These are phyloP conservation scores for Petaurus breviceps DNA, from an alignment of 2,113 vertebrate species.

Conservation along the genomic window DNA sequence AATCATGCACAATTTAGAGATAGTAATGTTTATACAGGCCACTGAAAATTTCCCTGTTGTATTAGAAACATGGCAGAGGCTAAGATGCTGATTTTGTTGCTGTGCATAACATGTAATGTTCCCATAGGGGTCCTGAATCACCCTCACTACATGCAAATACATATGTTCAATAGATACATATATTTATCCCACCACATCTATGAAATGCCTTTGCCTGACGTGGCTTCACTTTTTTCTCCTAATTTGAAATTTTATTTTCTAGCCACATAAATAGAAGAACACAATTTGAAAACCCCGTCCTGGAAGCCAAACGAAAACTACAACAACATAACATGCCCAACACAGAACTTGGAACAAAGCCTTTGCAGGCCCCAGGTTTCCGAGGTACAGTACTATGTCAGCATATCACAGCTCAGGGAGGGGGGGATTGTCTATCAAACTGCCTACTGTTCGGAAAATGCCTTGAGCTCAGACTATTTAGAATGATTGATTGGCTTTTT, in stretches of 20 bases:
- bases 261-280: slow-evolving; percentile 99
- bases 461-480: slow-evolving; percentile 42
- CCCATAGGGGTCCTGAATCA: background rate
- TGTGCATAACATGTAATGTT: background rate
- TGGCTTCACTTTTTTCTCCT: slow-evolving; percentile 65
- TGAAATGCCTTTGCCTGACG: slow-evolving; percentile 61
- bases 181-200: slow-evolving; percentile 59
- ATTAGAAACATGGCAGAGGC: background rate
- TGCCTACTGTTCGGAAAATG: slow-evolving; percentile 50
- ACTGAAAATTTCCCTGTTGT: background rate
- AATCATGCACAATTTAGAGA: background rate
- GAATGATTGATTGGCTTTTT: slow-evolving; percentile 52
- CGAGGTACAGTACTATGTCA: slow-evolving; percentile 88
- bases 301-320: slow-evolving; percentile 98
- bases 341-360: slow-evolving; percentile 95
- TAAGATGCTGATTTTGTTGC: background rate
- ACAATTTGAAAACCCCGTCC: slow-evolving; percentile 99
- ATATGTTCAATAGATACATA: background rate
- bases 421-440: slow-evolving; percentile 16
- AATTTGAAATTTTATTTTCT: slow-evolving; percentile 80
- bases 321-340: slow-evolving; percentile 99
- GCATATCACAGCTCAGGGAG: background rate
- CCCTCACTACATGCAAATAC: slow-evolving; percentile 27
- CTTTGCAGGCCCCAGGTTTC: slow-evolving; percentile 93
- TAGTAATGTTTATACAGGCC: background rate